Conservation (phyloP, 2,888 invertebrate species). For the Drosophila emarginata region DNA sequence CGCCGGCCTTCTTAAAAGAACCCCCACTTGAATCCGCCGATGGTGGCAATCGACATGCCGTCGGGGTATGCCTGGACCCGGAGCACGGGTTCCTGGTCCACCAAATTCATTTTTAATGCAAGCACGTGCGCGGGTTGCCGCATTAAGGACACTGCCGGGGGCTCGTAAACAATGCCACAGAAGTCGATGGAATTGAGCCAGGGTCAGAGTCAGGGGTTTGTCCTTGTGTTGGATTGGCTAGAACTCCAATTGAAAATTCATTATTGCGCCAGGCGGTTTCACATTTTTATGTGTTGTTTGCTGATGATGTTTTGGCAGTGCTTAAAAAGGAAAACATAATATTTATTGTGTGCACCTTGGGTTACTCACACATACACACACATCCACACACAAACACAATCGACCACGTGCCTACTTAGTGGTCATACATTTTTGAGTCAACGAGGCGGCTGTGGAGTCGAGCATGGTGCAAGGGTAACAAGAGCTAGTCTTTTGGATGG, state of each 20-base stretch:
- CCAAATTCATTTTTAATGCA: constrained; percentile 70
- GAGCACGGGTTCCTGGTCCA: background rate
- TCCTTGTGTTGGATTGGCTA: constrained; percentile 41
- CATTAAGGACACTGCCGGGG: constrained; percentile 37
- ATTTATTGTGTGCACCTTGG: constrained; percentile 62
- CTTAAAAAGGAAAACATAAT: constrained; percentile 51
- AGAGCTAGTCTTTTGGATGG: background rate
- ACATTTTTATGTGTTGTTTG: constrained; percentile 35
- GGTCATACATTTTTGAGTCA: constrained; percentile 9
- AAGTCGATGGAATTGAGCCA: constrained; percentile 44
- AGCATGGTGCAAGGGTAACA: background rate
- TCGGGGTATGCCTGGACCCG: background rate
- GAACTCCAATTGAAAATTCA: constrained; percentile 37
- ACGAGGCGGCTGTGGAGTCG: background rate
- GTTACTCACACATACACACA: constrained; percentile 11
- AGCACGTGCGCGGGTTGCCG: constrained; percentile 52
- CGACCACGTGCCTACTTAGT: constrained; percentile 24
- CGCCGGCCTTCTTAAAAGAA: constrained; percentile 1
- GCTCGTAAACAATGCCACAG: constrained; percentile 59
- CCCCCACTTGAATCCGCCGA: constrained; percentile 9
- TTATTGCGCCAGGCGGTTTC: constrained; percentile 20
- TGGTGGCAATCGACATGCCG: constrained; percentile 5
- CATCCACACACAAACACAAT: constrained; percentile 1
- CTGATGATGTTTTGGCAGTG: constrained; percentile 41
- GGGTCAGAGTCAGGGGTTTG: constrained; percentile 10